phyloP scores from a whole-genome alignment of 1,140 invertebrate genomes.

The Cotesia typhae region DNA sequence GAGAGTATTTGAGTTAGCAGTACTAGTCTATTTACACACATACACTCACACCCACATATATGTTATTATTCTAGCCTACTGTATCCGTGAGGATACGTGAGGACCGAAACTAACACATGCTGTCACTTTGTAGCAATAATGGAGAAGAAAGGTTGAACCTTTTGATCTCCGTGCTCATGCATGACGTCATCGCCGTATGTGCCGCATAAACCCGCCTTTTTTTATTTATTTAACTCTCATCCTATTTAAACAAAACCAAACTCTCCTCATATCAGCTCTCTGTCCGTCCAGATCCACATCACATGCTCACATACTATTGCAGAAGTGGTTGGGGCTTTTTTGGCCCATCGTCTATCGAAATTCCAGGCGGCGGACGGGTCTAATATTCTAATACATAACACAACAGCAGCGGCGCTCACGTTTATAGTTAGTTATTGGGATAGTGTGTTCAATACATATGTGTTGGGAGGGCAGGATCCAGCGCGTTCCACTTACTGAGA shows the following conservation, averaged over 20 bases:
- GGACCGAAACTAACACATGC: constrained; percentile 26
- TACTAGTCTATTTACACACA: constrained; percentile 2
- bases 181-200: constrained; percentile 49
- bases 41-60: constrained; percentile 20
- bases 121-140: constrained; percentile 46
- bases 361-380: background rate
- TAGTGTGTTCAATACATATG: background rate
- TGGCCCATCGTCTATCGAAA: background rate
- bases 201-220: background rate
- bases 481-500: constrained; percentile 36
- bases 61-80: constrained; percentile 16
- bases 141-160: constrained; percentile 46
- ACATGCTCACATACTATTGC: too few relatives aligned
- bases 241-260: too few relatives aligned
- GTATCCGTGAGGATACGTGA: too few relatives aligned
- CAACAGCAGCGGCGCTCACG: background rate
- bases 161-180: constrained; percentile 46
- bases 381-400: background rate
- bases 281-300: background rate
- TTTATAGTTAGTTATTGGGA: constrained; percentile 33
- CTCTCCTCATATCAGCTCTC: constrained; percentile 14
- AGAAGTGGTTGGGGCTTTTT: too few relatives aligned
- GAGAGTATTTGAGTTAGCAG: background rate
- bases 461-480: constrained; percentile 17
- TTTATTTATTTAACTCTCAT: constrained; percentile 16